Conservation (phyloP, 1,140 invertebrate genomes). For the Archivesica marissinica region DNA sequence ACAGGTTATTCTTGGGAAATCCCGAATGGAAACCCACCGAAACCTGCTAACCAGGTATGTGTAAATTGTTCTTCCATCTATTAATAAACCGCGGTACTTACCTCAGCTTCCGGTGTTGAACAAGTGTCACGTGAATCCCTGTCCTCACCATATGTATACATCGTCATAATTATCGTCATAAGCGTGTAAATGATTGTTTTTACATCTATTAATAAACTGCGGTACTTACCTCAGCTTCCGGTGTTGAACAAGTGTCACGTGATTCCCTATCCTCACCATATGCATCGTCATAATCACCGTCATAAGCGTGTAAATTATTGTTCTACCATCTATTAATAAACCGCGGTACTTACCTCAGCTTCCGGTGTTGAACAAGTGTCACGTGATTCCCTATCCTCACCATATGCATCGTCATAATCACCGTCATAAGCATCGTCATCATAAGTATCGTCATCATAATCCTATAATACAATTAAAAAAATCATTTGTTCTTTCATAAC, state of each 20-base stretch:
- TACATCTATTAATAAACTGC: background rate
- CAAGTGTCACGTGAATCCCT: background rate
- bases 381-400: background rate
- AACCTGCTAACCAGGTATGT: no score
- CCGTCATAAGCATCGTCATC: no score
- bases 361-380: constrained; percentile 31
- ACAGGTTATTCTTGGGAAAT: no score
- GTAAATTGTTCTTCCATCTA: no score
- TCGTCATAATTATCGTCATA: no score
- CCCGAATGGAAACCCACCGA: no score
- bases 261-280: background rate
- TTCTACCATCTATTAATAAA: no score
- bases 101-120: constrained; percentile 32
- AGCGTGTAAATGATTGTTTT: no score
- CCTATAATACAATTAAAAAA: background rate
- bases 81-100: constrained; percentile 1
- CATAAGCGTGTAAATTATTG: no score
- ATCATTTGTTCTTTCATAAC: background rate
- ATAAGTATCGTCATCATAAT: background rate
- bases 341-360: constrained; percentile 26
- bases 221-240: constrained; percentile 45
- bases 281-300: no score
- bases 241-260: constrained; percentile 4
- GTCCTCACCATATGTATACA: no score
- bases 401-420: no score